Evolutionary conservation across 2,888 invertebrate genomes (phyloP), one percentile per base, ranked within the genome.

Genomic region (Zhuqinia jingwanae): DNA sequence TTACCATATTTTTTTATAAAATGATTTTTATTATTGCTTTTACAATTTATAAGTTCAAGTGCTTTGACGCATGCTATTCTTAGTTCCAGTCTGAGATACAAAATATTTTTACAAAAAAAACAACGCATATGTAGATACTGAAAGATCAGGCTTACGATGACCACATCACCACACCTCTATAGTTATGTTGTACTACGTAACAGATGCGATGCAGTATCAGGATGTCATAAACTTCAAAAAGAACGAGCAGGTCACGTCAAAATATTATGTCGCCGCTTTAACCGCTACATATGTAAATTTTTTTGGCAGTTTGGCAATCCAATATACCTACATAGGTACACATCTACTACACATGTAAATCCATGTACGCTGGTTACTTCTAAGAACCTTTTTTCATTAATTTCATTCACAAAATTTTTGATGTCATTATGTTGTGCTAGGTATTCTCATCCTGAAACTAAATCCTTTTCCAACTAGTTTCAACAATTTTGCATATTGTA

Each of bases 371-470:
- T 42, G 0, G 10, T 42, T 42, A 36, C 30, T 60, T 60, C 27
- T 60, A 1, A 27, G 60, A 60, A 60, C 10, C 5, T 27, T 60
- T 2, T 60, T 27, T 60, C 47, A 47, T 70, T 15, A 10, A 47
- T 47, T 70, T 15, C 22, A 47, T 47, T 25, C 45, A 36, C 15
- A 36, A 17, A 1, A 36, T 60, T 25, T 70, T 25, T 45, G 10
- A 15, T 20, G 3, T n/a, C 11, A 17, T 65, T 17, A 17, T 1
- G 1, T 36, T 36, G 27, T 20, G 25, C 25, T 17, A 53, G 17
- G 17, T 53, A 53, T 65, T n/a, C 22, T 70, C 53, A 75, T 75
- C 75, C 75, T 75, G 75, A 75, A 75, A 53, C 75, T 2, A 53
- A 30, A 75, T 75, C 75, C 75, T 50, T 30, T 53, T 75, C 20